Percentiles rank a stretch among this genome's conserved stretches.
These are phyloP conservation scores for Schlechtendalia chinensis DNA, from an alignment of 1,140 invertebrate species.

Conservation along the genomic window DNA sequence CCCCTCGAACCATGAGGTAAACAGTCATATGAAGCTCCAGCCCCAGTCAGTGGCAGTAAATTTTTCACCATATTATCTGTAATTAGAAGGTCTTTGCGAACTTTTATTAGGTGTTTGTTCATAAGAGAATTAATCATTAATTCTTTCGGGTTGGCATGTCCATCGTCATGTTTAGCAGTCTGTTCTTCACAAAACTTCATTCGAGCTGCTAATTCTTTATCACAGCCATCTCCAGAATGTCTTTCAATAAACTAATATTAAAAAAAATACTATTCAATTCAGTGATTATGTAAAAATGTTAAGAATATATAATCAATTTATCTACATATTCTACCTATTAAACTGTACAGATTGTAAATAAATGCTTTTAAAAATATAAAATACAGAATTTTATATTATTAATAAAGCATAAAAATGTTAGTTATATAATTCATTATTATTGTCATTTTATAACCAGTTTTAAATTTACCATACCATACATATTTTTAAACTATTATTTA, in stretches of 20 bases:
- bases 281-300: too few species aligned
- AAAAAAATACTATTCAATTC: background rate
- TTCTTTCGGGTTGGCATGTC: constrained; percentile 25
- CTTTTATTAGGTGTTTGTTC: constrained; percentile 38
- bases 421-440: too few species aligned
- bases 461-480: too few species aligned
- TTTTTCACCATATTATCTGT: constrained; percentile 46
- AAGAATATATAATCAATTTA: too few species aligned
- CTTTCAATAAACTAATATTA: constrained; percentile 45
- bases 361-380: too few species aligned
- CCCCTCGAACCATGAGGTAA: constrained; percentile 28
- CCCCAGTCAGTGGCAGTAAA: constrained; percentile 32
- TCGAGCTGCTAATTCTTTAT: constrained; percentile 41
- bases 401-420: too few species aligned
- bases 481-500: too few species aligned
- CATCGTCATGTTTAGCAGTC: constrained; percentile 31
- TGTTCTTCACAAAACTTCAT: constrained; percentile 48
- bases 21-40: constrained; percentile 16
- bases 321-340: too few species aligned
- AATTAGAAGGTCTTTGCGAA: constrained; percentile 40
- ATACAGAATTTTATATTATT: too few species aligned
- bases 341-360: too few species aligned
- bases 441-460: too few species aligned
- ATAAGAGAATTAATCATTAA: constrained; percentile 39
- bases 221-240: constrained; percentile 37